These are phyloP conservation scores for Taxidea taxus DNA, from an alignment of 2,113 vertebrate genomes.

Conservation along the genomic window DNA sequence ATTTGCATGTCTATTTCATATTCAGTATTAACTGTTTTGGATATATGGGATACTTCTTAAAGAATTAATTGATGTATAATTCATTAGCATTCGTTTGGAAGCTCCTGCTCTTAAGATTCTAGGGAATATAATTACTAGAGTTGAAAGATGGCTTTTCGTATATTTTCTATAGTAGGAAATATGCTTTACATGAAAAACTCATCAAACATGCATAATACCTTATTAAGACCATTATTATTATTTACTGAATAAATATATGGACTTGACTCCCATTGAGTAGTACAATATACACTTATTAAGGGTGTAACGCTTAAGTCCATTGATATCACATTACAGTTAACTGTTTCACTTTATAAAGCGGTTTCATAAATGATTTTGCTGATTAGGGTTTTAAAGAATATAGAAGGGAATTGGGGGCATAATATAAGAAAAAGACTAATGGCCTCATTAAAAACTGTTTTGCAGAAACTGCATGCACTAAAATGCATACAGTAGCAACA, in stretches of 20 bases:
- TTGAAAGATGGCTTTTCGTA: constrained; percentile 58
- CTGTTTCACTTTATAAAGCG: constrained; percentile 57
- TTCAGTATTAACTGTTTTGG: constrained; percentile 50
- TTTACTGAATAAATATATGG: constrained; percentile 58
- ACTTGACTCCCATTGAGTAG: constrained; percentile 39
- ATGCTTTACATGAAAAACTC: constrained; percentile 69
- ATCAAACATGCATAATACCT: constrained; percentile 36
- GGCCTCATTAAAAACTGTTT: constrained; percentile 73
- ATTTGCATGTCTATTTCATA: constrained; percentile 53
- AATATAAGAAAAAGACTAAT: constrained; percentile 74
- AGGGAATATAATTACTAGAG: constrained; percentile 60
- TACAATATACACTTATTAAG: constrained; percentile 36
- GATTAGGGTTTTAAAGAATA: constrained; percentile 70
- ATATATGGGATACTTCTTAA: constrained; percentile 27
- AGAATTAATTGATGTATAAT: constrained; percentile 63
- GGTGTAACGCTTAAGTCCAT: constrained; percentile 34
- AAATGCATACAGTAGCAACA: constrained; percentile 55
- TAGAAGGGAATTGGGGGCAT: constrained; percentile 63
- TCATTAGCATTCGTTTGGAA: constrained; percentile 62
- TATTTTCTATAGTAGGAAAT: constrained; percentile 63
- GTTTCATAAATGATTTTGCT: constrained; percentile 70
- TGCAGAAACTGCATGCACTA: constrained; percentile 47
- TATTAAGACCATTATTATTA: constrained; percentile 69
- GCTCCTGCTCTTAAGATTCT: constrained; percentile 33
- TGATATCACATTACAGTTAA: constrained; percentile 31